Conservation (phyloP, 37 sponge, comb jelly and placozoan genomes). For the Halisarca cf. caerulea region DNA sequence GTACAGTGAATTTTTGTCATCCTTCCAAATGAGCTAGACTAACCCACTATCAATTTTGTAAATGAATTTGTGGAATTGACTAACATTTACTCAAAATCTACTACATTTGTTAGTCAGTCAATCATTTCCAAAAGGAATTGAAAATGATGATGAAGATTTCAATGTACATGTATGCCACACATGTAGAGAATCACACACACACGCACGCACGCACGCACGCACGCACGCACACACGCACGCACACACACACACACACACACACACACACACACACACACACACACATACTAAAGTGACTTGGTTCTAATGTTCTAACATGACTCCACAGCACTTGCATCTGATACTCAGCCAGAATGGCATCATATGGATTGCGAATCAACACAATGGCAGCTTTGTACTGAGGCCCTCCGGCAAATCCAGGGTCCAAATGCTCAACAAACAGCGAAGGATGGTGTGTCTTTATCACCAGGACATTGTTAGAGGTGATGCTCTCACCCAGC, state of each 20-base stretch:
- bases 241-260: constrained; percentile 32
- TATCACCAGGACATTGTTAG: constrained; percentile 19
- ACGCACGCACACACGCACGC: constrained; percentile 24
- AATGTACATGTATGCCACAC: no score
- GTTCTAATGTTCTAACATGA: background rate
- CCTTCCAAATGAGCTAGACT: no score
- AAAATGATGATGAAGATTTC: no score
- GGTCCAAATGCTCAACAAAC: background rate
- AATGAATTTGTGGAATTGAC: no score
- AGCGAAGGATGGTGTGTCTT: constrained; percentile 3
- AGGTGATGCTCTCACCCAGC: constrained; percentile 3
- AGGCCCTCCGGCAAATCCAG: background rate
- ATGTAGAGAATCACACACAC: no score
- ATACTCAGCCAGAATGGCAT: constrained; percentile 20
- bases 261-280: no score
- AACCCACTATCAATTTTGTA: no score
- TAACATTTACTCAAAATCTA: no score
- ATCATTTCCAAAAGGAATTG: no score
- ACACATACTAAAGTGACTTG: constrained; percentile 7
- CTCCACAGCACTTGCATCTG: constrained; percentile 4
- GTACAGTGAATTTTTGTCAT: no score
- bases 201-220: constrained; percentile 32
- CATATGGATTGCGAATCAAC: background rate
- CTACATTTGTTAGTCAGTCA: no score
- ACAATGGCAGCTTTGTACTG: constrained; percentile 16